These are phyloP conservation scores for Andrena bucephala DNA, from an alignment of 2,888 invertebrate genomes.

Conservation along the genomic window DNA sequence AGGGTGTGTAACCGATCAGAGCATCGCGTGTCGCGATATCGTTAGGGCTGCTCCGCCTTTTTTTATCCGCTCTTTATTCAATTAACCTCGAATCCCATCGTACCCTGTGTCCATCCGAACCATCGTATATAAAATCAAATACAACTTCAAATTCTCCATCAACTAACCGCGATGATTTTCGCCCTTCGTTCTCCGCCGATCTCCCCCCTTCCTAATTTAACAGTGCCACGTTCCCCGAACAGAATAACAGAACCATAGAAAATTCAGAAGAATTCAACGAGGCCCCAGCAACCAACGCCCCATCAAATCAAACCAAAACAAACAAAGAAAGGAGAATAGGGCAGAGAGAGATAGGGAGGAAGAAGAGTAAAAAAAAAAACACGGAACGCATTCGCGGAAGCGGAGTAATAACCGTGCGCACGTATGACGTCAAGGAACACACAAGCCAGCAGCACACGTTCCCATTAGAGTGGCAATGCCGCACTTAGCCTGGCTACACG, in stretches of 20 bases:
- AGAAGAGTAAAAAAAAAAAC: not conserved
- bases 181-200: not conserved
- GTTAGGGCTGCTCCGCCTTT: slow-evolving; percentile 50
- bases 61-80: slow-evolving; percentile 48
- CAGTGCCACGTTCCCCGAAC: not conserved
- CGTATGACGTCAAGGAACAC: slow-evolving; percentile 55
- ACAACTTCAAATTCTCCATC: not conserved
- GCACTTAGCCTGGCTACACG: slow-evolving; percentile 51
- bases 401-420: slow-evolving; percentile 52
- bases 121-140: not conserved
- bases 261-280: not conserved
- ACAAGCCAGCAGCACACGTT: slow-evolving; percentile 40
- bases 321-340: not conserved
- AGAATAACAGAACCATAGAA: not conserved
- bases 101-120: not conserved
- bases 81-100: slow-evolving; percentile 45
- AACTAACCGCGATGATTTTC: not conserved
- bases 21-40: slow-evolving; percentile 59
- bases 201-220: not conserved
- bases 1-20: slow-evolving; percentile 48
- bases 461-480: slow-evolving; percentile 61
- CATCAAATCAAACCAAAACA: not conserved
- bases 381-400: slow-evolving; percentile 11
- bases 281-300: not conserved
- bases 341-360: not conserved